Percentiles rank a stretch among this genome's conserved stretches.
Conservation (phyloP, 30 jellyfish, hydroid and myxozoan species). For the Aurelia sp. region DNA sequence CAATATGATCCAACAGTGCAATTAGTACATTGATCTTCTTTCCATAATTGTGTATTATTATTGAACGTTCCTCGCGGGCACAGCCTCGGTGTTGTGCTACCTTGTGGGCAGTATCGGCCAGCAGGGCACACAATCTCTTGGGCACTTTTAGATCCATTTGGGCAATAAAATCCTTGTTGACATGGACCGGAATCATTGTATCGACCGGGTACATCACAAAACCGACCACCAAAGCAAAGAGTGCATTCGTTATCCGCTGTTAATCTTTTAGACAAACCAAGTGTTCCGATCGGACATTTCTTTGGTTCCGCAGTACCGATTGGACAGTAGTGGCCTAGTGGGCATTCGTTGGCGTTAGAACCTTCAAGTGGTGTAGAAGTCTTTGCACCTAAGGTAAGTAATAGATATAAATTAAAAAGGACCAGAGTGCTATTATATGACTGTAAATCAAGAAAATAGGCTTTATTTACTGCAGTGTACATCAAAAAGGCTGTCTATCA, state of each 20-base stretch:
- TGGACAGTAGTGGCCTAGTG: conserved; percentile 94
- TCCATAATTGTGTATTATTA: conserved; percentile 66
- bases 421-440: neutral
- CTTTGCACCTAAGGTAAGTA: conserved; percentile 79
- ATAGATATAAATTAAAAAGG: neutral
- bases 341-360: conserved; percentile 88
- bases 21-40: conserved; percentile 75
- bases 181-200: conserved; percentile 83
- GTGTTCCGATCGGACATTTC: conserved; percentile 91
- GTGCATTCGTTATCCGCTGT: conserved; percentile 74
- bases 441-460: neutral
- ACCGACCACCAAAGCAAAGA: conserved; percentile 92
- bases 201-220: conserved; percentile 89
- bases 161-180: conserved; percentile 90
- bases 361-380: conserved; percentile 97
- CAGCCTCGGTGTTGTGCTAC: conserved; percentile 81
- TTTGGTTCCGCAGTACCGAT: conserved; percentile 90
- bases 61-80: conserved; percentile 96
- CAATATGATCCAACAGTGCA: conserved; percentile 93
- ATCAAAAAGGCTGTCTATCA: too few species aligned
- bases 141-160: conserved; percentile 90
- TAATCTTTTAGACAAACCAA: conserved; percentile 78
- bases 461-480: too few species aligned
- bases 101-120: conserved; percentile 94
- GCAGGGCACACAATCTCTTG: conserved; percentile 89